phyloP scores from a whole-genome alignment of 2,888 invertebrate species.

The Conchocele bisecta region DNA sequence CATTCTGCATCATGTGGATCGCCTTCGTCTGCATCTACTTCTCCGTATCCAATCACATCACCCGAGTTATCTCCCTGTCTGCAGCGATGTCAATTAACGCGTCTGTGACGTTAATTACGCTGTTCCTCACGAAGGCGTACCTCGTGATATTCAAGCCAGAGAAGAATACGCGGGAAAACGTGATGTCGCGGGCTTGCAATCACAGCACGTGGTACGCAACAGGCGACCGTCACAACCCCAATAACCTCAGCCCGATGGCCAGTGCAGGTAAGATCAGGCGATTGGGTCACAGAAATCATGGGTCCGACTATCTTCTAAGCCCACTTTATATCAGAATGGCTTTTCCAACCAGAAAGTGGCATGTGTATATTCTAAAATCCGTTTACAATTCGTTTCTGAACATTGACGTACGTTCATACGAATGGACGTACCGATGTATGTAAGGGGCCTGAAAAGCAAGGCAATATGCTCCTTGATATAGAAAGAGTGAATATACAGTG shows the following conservation, averaged over 20 bases:
- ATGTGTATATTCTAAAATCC: too few relatives aligned
- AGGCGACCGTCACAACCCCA: constrained; percentile 35
- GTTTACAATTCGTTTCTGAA: too few relatives aligned
- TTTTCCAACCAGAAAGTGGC: too few relatives aligned
- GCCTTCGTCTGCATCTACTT: constrained; percentile 85
- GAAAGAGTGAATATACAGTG: too few relatives aligned
- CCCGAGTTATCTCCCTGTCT: constrained; percentile 84
- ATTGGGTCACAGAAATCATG: not conserved
- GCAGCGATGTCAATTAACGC: constrained; percentile 85
- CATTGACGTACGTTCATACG: too few relatives aligned
- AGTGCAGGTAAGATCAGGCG: constrained; percentile 48
- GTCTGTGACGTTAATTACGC: constrained; percentile 84
- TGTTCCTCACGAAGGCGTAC: constrained; percentile 86
- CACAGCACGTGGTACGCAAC: constrained; percentile 47
- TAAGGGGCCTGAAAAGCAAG: too few relatives aligned
- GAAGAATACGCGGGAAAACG: constrained; percentile 86
- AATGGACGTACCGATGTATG: too few relatives aligned
- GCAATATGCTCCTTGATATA: too few relatives aligned
- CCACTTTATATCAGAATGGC: too few relatives aligned
- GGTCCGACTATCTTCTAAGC: too few relatives aligned
- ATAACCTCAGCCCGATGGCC: constrained; percentile 46
- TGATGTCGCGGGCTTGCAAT: constrained; percentile 82
- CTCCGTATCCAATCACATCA: constrained; percentile 84
- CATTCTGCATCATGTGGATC: constrained; percentile 85
- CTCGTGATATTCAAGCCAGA: constrained; percentile 85